These are phyloP conservation scores for Drosophila mayaguana DNA, from an alignment of 2,888 invertebrate species.

Conservation along the genomic window DNA sequence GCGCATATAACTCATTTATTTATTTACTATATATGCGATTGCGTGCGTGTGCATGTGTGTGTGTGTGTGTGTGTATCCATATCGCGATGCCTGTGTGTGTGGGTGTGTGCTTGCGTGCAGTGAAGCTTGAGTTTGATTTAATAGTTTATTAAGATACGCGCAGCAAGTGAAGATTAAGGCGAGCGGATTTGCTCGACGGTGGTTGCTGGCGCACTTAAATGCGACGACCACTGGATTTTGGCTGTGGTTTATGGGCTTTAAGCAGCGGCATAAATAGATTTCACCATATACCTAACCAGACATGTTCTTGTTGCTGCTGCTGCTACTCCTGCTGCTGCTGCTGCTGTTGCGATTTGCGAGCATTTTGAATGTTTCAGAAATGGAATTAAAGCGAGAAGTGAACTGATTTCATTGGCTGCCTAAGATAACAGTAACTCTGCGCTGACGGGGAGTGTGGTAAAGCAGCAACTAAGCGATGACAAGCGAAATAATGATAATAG, in stretches of 20 bases:
- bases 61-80: constrained; percentile 25
- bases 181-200: constrained; percentile 63
- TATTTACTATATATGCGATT: constrained; percentile 62
- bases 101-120: constrained; percentile 65
- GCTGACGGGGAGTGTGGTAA: too few species aligned
- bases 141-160: constrained; percentile 80
- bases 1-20: constrained; percentile 77
- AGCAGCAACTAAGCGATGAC: background rate
- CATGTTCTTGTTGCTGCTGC: constrained; percentile 6
- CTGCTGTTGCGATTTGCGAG: constrained; percentile 26
- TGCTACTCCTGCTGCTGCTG: constrained; percentile 1
- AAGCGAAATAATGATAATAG: background rate
- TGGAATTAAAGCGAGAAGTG: constrained; percentile 31
- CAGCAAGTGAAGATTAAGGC: constrained; percentile 76
- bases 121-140: constrained; percentile 79
- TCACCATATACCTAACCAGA: constrained; percentile 22
- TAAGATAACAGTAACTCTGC: constrained; percentile 30
- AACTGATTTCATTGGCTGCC: constrained; percentile 18
- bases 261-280: constrained; percentile 72
- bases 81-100: constrained; percentile 26
- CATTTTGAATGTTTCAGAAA: constrained; percentile 39
- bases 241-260: constrained; percentile 75
- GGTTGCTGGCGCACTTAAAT: constrained; percentile 67
- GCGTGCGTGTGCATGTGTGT: constrained; percentile 1
- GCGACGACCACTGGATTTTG: constrained; percentile 77